Conservation (phyloP, 1,140 invertebrate species). For the Trichomalopsis sarcophagae region DNA sequence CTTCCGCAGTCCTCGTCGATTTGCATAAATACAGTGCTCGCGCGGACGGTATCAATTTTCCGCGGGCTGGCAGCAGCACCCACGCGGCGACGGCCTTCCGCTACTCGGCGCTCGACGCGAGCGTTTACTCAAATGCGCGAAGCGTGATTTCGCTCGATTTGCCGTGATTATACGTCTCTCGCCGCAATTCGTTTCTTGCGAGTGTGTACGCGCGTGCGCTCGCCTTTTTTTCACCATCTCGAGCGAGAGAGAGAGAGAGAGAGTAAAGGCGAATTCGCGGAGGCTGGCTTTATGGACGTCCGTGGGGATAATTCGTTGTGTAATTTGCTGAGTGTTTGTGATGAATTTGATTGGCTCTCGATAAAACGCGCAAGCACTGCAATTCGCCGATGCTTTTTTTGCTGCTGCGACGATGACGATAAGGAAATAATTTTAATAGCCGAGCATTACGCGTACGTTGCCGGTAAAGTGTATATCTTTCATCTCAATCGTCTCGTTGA, state of each 20-base stretch:
- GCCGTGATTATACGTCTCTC: constrained; percentile 23
- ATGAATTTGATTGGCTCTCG: neutral
- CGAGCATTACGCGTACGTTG: neutral
- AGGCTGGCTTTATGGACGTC: neutral
- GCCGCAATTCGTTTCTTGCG: neutral
- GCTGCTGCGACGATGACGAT: neutral
- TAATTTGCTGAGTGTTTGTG: neutral
- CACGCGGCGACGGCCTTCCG: neutral
- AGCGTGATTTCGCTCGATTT: constrained; percentile 15
- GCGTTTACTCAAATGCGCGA: constrained; percentile 40
- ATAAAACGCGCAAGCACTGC: neutral
- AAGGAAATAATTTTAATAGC: neutral
- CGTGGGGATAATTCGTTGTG: neutral
- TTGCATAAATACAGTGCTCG: constrained; percentile 41
- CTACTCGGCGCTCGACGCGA: neutral
- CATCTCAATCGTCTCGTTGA: neutral
- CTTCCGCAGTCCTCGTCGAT: constrained; percentile 15
- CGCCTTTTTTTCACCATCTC: neutral
- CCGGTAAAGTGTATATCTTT: neutral
- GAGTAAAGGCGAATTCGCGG: neutral
- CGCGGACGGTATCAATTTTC: constrained; percentile 36
- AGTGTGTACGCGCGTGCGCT: neutral
- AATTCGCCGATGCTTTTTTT: neutral
- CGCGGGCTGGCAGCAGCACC: constrained; percentile 12
- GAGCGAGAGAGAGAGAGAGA: no score